Evolutionary conservation across 2,888 invertebrate genomes (phyloP), one percentile per base, ranked within the genome.

Genomic region (Cataglyphis albicans): DNA sequence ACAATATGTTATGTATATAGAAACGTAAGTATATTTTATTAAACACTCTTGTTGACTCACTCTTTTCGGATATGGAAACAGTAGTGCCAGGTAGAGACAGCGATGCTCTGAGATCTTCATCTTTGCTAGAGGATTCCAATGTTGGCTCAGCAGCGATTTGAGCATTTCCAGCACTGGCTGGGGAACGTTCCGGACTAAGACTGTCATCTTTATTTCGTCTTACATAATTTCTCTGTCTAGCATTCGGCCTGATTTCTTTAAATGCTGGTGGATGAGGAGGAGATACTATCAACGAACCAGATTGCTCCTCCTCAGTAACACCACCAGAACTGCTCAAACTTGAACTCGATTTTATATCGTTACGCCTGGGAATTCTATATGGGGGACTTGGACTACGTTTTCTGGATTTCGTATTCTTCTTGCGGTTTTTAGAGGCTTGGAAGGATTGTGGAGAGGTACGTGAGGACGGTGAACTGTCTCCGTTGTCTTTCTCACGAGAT

Each of bases 151-250:
- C 72, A 75, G 90, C 87, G 72, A 83, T 72, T 80, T 87, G 81
- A 88, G 85, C 84, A 83, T 84, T 90, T 57, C 88, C 86, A 85
- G 90, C 81, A 82, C 84, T 87, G 81, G 84, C 83, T 75, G 89
- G 86, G 72, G 88, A 90, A 35, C 89, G 93, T 89, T 96, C 96
- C 44, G 96, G 96, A 93, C 96, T 97, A 91, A 95, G 95, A 38
- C 96, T 96, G 89, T 95, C 95, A 86, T 96, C 96, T 87, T 96
- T 95, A 93, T 97, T 97, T 81, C 97, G 95, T 81, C 97, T 95
- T 93, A 97, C 95, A 95, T 97, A 97, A 93, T 96, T 96, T 80
- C 96, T 95, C 91, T 96, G 93, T 88, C 94, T 94, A 68, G 93
- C 89, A 67, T 92, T 93, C 48, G 92, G 90, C 68, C 94, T 91